phyloP scores from a whole-genome alignment of 2,888 invertebrate species.

The Lathronympha strigana region DNA sequence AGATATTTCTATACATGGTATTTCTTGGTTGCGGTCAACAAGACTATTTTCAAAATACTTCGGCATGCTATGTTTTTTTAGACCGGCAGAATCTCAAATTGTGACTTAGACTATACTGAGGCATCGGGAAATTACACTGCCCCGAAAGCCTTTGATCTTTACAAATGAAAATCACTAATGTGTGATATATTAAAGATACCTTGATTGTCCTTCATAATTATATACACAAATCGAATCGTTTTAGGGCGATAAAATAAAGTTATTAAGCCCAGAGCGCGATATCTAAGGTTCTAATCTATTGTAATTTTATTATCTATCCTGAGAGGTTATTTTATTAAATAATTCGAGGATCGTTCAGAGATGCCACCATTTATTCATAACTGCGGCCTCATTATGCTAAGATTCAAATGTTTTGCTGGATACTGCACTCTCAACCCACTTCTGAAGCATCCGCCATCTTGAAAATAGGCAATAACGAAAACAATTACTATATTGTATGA shows the following conservation, averaged over 20 bases:
- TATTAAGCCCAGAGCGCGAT: background rate
- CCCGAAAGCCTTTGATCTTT: too few species aligned
- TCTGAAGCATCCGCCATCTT: background rate
- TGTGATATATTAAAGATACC: background rate
- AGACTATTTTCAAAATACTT: background rate
- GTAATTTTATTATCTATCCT: background rate
- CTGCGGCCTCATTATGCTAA: conserved; percentile 37
- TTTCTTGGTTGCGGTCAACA: too few species aligned
- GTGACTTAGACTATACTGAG: background rate
- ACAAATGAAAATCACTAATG: background rate
- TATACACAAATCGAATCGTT: background rate
- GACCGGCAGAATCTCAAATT: conserved; percentile 11
- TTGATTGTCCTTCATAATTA: background rate
- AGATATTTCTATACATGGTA: too few species aligned
- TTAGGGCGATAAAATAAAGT: background rate
- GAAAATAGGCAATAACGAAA: too few species aligned
- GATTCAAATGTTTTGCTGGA: conserved; percentile 15
- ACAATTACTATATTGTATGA: background rate
- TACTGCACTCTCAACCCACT: conserved; percentile 4
- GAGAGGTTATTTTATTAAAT: conserved; percentile 11
- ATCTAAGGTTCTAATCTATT: background rate
- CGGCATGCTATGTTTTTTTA: background rate
- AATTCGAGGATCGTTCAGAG: conserved; percentile 43
- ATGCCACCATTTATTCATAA: conserved; percentile 45
- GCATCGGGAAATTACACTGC: background rate